phyloP scores from a whole-genome alignment of 2,888 invertebrate species.

The Patella depressa region DNA sequence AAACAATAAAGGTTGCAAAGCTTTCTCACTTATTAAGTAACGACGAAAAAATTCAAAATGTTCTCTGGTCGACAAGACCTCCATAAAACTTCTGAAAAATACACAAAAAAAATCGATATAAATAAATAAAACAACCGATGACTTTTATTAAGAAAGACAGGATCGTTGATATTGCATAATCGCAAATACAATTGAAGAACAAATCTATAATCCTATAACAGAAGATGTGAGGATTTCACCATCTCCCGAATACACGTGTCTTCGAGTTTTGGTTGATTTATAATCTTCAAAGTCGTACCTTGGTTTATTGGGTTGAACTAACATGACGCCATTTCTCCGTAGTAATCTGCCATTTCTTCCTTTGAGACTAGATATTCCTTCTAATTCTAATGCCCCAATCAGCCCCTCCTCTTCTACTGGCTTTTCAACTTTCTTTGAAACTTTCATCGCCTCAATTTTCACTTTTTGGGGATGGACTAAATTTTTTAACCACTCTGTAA shows the following conservation, averaged over 20 bases:
- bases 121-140: too few relatives aligned
- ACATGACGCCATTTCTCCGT: conserved; percentile 36
- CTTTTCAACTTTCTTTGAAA: conserved; percentile 41
- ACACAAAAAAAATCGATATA: too few relatives aligned
- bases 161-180: too few relatives aligned
- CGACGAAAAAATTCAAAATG: conserved; percentile 53
- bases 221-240: background rate
- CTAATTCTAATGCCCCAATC: background rate
- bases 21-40: conserved; percentile 41
- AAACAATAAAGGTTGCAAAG: conserved; percentile 40
- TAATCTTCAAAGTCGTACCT: conserved; percentile 33
- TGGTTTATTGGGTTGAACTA: conserved; percentile 41
- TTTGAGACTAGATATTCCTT: background rate
- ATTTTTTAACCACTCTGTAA: background rate
- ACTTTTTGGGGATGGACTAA: conserved; percentile 36
- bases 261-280: background rate
- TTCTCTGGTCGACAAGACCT: conserved; percentile 35
- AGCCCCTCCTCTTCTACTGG: conserved; percentile 16
- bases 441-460: conserved; percentile 43
- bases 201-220: background rate
- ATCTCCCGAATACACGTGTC: background rate
- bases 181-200: too few relatives aligned
- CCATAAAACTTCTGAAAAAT: conserved; percentile 43
- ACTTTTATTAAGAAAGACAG: too few relatives aligned
- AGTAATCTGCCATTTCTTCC: conserved; percentile 33